Evolutionary conservation across 2,888 invertebrate genomes (phyloP), one percentile per base, ranked within the genome.

Genomic region (Parthenolecanium corni): DNA sequence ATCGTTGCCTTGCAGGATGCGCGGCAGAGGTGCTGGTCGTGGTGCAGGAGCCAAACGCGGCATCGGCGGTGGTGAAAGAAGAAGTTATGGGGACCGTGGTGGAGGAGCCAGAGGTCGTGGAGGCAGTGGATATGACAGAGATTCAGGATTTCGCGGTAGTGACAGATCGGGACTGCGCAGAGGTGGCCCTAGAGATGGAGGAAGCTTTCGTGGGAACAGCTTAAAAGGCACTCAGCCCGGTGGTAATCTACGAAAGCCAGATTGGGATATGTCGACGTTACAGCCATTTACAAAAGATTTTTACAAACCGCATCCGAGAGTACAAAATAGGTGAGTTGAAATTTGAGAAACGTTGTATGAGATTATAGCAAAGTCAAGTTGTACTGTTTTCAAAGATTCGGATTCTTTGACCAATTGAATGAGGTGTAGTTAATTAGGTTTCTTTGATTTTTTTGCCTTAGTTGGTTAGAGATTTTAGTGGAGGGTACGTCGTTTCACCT

Each of bases 201-300:
- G 70, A 63, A 68, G 64, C 38, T 66, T 24, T 23, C 69, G 58
- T 57, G 63, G 63, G 16, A 65, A 54, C 24, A 66, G 53, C 20
- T 62, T 65, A 44, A 67, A 67, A 46, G 68, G 66, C 2, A 69
- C 67, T 57, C 68, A 69, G 52, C 69, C 69, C 20, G 69, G 69
- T 16, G 68, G 66, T 14, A 58, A 51, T 61, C 84, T 94, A 16
- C 80, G 89, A 2, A 90, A 89, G 72, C 89, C 93, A 4, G 82
- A 85, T 67, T 96, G 95, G 95, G 92, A 94, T 68, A 78, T 83
- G 70, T 79, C 82, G 16, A 79, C 81, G 40, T 76, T 96, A 18
- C 85, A 85, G 44, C 89, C 90, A 1, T 92, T 96, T 75, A 82
- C 90, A 71, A 96, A 96, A 75, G 89, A 93, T 75, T 95, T 95